Evolutionary conservation across 2,888 invertebrate genomes (phyloP).

Genomic region (Chromoteleia sp.): DNA sequence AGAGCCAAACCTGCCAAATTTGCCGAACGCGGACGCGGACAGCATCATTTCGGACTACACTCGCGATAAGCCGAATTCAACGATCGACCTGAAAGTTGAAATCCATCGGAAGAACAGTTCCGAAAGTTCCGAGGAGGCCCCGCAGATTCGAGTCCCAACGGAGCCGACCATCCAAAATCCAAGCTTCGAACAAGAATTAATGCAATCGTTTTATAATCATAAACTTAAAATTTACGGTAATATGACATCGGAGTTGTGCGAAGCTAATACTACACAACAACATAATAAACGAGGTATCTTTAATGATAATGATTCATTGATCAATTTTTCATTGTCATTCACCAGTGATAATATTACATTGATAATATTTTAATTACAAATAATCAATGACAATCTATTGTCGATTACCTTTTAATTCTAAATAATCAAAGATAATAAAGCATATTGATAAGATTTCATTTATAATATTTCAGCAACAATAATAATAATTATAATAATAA

Average conservation of each 20-base stretch:
- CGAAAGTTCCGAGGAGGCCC: constrained; percentile 92
- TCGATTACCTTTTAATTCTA: too few relatives aligned
- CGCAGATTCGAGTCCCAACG: constrained; percentile 79
- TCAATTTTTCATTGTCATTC: too few relatives aligned
- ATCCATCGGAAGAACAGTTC: constrained; percentile 96
- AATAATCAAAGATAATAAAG: too few relatives aligned
- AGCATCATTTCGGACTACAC: constrained; percentile 84
- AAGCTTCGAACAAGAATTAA: constrained; percentile 74
- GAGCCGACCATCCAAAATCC: constrained; percentile 74
- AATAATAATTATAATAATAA: too few relatives aligned
- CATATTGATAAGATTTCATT: too few relatives aligned
- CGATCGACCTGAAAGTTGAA: constrained; percentile 94
- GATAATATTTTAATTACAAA: too few relatives aligned
- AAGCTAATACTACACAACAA: constrained; percentile 69
- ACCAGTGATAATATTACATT: too few relatives aligned
- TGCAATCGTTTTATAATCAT: constrained; percentile 22
- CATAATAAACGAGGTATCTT: constrained; percentile 22
- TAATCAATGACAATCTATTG: too few relatives aligned
- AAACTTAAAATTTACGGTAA: constrained; percentile 35
- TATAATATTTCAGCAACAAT: too few relatives aligned
- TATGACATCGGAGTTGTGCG: constrained; percentile 74
- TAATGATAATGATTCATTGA: too few relatives aligned
- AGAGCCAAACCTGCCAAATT: constrained; percentile 79
- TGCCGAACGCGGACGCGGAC: constrained; percentile 83
- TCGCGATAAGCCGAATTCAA: constrained; percentile 83